Conservation (phyloP, 2,888 invertebrate species). For the Abrostola tripartita region DNA sequence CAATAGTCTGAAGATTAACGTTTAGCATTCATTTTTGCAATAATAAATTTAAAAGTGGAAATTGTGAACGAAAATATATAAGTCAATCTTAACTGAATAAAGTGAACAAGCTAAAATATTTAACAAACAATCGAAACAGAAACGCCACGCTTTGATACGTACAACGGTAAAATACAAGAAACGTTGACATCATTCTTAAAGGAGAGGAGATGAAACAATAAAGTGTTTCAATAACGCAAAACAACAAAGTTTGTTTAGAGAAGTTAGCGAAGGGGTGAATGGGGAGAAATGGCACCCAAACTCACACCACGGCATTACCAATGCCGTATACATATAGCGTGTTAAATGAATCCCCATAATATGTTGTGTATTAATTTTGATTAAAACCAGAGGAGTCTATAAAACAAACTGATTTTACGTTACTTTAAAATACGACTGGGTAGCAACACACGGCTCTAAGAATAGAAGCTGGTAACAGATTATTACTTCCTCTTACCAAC, state of each 20-base stretch:
- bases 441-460: constrained; percentile 32
- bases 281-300: constrained; percentile 47
- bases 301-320: constrained; percentile 27
- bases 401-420: constrained; percentile 28
- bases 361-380: constrained; percentile 25
- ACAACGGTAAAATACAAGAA: constrained; percentile 52
- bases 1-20: no score
- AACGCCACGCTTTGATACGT: constrained; percentile 64
- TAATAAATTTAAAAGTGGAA: no score
- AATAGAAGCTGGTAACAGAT: constrained; percentile 22
- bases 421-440: constrained; percentile 9
- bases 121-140: constrained; percentile 57
- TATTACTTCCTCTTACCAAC: constrained; percentile 48
- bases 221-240: constrained; percentile 84
- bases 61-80: no score
- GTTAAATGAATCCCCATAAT: constrained; percentile 29
- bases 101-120: constrained; percentile 26
- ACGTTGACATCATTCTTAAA: constrained; percentile 69
- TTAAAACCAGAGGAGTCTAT: constrained; percentile 17
- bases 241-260: constrained; percentile 82
- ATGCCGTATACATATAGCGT: constrained; percentile 29
- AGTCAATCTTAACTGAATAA: constrained; percentile 8
- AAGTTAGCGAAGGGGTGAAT: constrained; percentile 70
- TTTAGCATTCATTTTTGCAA: no score
- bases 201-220: constrained; percentile 80